A percentile compares a stretch with the other conserved stretches of the same genome.
phyloP scores from a whole-genome alignment of 2,888 invertebrate species.

The Rhagonycha fulva region DNA sequence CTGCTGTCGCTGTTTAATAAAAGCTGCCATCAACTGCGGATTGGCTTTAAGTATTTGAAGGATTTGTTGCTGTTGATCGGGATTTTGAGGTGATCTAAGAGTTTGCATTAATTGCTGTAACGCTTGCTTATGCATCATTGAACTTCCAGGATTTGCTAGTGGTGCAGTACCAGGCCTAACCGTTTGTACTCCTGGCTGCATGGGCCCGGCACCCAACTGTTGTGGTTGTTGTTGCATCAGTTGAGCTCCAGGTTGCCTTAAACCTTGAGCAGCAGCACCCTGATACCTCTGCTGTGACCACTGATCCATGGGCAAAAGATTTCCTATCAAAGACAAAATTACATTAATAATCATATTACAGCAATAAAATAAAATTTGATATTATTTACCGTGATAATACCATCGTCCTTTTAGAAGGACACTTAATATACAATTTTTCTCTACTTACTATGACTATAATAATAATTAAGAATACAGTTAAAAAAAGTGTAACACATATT shows the following conservation, averaged over 20 bases:
- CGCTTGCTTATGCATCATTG: conserved; percentile 65
- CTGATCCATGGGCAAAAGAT: conserved; percentile 61
- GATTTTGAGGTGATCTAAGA: conserved; percentile 85
- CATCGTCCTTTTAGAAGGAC: no score
- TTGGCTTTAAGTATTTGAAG: conserved; percentile 90
- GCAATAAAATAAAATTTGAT: no score
- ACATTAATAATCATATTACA: background rate
- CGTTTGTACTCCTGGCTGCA: conserved; percentile 42
- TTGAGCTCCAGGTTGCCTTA: conserved; percentile 58
- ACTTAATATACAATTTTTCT: no score
- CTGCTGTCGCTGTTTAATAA: conserved; percentile 85
- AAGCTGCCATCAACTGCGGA: conserved; percentile 94
- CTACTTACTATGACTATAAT: no score
- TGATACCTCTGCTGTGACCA: conserved; percentile 60
- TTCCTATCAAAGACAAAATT: conserved; percentile 47
- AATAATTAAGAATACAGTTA: no score
- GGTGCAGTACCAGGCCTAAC: conserved; percentile 32
- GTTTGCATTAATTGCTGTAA: conserved; percentile 88
- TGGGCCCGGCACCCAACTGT: conserved; percentile 43
- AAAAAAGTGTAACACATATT: no score
- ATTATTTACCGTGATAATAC: no score
- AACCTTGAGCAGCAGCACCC: conserved; percentile 52
- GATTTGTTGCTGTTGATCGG: conserved; percentile 90
- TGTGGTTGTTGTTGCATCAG: conserved; percentile 52
- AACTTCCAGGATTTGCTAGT: conserved; percentile 42